Conservation (phyloP, 2,113 vertebrate species). For the Pycnonotus jocosus region DNA sequence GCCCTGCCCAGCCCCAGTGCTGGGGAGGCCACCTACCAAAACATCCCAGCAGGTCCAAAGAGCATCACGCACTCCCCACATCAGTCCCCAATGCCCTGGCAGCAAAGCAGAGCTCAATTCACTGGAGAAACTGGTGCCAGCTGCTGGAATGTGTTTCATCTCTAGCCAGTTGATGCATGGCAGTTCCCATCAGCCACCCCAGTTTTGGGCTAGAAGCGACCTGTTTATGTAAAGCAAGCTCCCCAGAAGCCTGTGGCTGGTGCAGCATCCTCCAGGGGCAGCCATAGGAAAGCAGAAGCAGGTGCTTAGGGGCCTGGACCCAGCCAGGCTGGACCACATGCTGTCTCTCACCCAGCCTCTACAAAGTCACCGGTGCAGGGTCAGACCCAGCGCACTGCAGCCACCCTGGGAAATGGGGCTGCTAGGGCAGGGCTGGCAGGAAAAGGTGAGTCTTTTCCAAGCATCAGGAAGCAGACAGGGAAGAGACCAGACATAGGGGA, state of each 20-base stretch:
- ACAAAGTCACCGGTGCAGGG: rapidly evolving
- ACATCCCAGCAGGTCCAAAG: neutral
- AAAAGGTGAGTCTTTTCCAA: conserved; percentile 17
- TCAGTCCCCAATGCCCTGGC: neutral
- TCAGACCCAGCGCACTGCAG: neutral
- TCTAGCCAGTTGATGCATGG: neutral
- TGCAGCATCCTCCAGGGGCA: rapidly evolving
- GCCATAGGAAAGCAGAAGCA: rapidly evolving
- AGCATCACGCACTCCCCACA: rapidly evolving
- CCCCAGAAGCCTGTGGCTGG: rapidly evolving
- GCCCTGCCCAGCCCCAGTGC: neutral
- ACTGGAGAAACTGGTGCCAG: neutral
- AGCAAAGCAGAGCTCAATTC: neutral
- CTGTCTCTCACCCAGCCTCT: neutral
- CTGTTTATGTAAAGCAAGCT: neutral
- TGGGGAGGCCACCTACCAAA: neutral
- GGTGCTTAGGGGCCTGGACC: neutral
- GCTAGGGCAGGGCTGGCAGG: neutral
- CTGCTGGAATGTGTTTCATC: neutral
- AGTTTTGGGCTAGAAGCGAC: neutral
- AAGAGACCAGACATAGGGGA: conserved; percentile 7
- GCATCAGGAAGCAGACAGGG: conserved; percentile 1
- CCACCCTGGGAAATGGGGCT: neutral
- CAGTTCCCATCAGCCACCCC: neutral
- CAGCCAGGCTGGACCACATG: rapidly evolving